Evolutionary conservation across 2,113 vertebrate species (phyloP).

Genomic region (Alligator mississippiensis): DNA sequence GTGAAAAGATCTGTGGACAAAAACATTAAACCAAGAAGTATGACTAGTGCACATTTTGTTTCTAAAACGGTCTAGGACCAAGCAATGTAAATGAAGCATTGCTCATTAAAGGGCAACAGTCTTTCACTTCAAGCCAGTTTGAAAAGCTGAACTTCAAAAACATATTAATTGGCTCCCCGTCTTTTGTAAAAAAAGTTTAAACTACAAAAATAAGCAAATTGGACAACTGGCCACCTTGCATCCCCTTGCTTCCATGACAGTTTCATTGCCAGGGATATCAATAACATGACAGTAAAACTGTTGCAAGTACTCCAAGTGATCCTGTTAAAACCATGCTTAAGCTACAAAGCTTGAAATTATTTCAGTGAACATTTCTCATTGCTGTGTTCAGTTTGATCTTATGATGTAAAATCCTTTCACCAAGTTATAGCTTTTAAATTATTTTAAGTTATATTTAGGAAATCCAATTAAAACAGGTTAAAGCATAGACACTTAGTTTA

Average conservation of each 20-base stretch:
- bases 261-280: not conserved
- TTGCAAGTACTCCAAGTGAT: not conserved
- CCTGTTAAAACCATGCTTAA: not conserved
- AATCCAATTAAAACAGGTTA: not conserved
- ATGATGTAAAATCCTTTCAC: not conserved
- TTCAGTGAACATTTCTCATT: not conserved
- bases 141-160: not conserved
- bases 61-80: no score
- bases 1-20: no score
- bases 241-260: not conserved
- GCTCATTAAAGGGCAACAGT: not conserved
- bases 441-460: not conserved
- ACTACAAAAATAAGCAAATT: not conserved
- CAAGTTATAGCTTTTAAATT: not conserved
- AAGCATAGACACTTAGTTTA: not conserved
- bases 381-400: not conserved
- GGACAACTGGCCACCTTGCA: not conserved
- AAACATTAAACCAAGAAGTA: no score
- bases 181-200: not conserved
- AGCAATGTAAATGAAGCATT: no score
- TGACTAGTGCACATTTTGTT: no score
- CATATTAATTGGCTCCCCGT: fast-evolving
- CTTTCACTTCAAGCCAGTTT: not conserved
- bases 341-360: not conserved
- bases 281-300: not conserved